Conservation (phyloP, 53 echinoderm and acorn worm genomes). For the Mesocentrotus franciscanus region DNA sequence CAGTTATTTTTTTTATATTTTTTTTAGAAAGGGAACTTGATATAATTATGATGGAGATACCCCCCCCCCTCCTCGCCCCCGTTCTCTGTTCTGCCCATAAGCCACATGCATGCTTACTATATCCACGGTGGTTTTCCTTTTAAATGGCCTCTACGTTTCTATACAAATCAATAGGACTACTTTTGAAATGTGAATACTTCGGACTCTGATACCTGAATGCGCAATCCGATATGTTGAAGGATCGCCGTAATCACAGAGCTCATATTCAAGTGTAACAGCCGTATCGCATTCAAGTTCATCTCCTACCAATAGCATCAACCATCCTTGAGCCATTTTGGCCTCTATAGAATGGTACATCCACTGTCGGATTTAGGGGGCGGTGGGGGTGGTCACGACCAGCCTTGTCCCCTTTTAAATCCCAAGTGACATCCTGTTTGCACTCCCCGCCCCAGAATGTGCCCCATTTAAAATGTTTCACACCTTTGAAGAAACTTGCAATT, state of each 20-base stretch:
- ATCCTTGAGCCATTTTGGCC: background rate
- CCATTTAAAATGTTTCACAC: too few species aligned
- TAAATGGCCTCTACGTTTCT: background rate
- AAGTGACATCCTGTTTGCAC: too few species aligned
- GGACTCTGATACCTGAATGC: background rate
- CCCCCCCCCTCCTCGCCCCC: background rate
- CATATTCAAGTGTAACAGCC: background rate
- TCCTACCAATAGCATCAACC: background rate
- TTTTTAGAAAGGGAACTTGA: too few species aligned
- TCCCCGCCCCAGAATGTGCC: too few species aligned
- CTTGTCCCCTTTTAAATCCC: too few species aligned
- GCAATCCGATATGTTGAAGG: slow-evolving; percentile 6
- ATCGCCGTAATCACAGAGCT: background rate
- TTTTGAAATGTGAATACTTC: background rate
- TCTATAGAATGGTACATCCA: background rate
- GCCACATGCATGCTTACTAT: background rate
- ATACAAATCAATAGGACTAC: background rate
- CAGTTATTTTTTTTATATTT: too few species aligned
- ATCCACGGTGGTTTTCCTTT: background rate
- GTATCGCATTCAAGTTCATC: background rate
- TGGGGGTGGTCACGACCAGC: too few species aligned
- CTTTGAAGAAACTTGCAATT: too few species aligned
- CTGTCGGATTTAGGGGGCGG: too few species aligned
- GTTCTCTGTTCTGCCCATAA: background rate
- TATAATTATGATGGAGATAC: too few species aligned